A percentile compares a stretch with the other conserved stretches of the same genome.
Evolutionary conservation across 2,113 vertebrate species (phyloP).

Genomic region (Recurvirostra avosetta): DNA sequence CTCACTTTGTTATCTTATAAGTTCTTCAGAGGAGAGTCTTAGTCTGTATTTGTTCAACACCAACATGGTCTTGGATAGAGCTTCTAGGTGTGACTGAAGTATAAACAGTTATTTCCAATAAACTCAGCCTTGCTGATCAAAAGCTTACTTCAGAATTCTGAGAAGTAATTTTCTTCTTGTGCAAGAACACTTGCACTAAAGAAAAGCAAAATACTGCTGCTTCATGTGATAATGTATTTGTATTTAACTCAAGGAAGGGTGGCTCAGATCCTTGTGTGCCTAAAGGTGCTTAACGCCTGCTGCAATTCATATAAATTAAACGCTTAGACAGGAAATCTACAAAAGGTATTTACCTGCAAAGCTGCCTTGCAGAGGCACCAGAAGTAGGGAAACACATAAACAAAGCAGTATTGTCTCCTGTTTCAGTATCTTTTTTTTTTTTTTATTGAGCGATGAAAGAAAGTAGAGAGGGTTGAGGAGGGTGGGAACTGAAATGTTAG

Average conservation of each 20-base stretch:
- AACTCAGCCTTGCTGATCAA: neutral
- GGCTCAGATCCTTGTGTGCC: neutral
- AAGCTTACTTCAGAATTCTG: neutral
- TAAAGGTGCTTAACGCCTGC: neutral
- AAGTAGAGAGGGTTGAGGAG: constrained; percentile 3
- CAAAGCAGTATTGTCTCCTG: neutral
- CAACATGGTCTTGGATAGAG: neutral
- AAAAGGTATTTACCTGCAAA: neutral
- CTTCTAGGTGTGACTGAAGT: neutral
- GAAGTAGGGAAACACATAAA: neutral
- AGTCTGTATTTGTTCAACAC: neutral
- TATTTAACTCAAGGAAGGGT: neutral
- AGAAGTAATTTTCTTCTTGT: neutral
- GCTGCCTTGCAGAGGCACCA: neutral
- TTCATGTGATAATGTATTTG: neutral
- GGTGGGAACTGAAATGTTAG: neutral
- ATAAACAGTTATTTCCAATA: neutral
- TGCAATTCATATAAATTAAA: neutral
- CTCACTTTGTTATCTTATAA: neutral
- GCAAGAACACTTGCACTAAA: neutral
- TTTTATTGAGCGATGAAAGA: neutral
- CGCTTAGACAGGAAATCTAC: neutral
- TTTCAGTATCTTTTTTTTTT: neutral
- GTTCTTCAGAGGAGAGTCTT: neutral
- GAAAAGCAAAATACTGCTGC: neutral